phyloP scores from a whole-genome alignment of 1,140 invertebrate genomes.

The Nymphalis io region DNA sequence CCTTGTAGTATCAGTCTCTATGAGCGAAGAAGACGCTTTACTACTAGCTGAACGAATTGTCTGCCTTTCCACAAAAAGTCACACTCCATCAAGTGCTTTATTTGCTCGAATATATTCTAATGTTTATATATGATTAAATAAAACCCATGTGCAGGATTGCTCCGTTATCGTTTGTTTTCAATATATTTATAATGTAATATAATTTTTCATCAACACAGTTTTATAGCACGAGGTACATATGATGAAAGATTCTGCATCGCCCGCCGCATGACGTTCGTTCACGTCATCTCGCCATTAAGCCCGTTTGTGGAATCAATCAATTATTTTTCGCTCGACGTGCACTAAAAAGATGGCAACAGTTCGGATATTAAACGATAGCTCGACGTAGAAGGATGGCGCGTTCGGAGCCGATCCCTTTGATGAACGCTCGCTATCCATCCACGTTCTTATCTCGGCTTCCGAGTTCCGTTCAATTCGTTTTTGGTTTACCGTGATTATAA shows the following conservation, averaged over 20 bases:
- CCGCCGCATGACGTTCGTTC: conserved; percentile 46
- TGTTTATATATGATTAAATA: no score
- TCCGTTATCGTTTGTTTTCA: no score
- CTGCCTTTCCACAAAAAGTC: no score
- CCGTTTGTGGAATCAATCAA: conserved; percentile 64
- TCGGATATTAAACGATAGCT: conserved; percentile 72
- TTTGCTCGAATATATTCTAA: no score
- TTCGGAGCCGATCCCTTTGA: conserved; percentile 62
- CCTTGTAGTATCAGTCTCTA: no score
- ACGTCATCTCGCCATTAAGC: conserved; percentile 68
- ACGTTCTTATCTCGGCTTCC: conserved; percentile 58
- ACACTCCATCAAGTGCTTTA: no score
- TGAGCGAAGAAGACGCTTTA: no score
- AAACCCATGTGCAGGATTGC: no score
- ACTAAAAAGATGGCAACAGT: conserved; percentile 67
- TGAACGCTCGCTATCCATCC: conserved; percentile 62
- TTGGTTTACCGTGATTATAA: conserved; percentile 26
- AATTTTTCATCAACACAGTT: not conserved
- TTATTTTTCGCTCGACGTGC: conserved; percentile 67
- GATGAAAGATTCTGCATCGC: conserved; percentile 18
- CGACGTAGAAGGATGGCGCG: conserved; percentile 66
- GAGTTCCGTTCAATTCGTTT: conserved; percentile 42
- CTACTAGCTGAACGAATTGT: no score
- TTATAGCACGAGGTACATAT: conserved; percentile 7
- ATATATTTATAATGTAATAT: not conserved